These are phyloP conservation scores for Mizuhopecten yessoensis DNA, from an alignment of 1,140 invertebrate species.

Conservation along the genomic window DNA sequence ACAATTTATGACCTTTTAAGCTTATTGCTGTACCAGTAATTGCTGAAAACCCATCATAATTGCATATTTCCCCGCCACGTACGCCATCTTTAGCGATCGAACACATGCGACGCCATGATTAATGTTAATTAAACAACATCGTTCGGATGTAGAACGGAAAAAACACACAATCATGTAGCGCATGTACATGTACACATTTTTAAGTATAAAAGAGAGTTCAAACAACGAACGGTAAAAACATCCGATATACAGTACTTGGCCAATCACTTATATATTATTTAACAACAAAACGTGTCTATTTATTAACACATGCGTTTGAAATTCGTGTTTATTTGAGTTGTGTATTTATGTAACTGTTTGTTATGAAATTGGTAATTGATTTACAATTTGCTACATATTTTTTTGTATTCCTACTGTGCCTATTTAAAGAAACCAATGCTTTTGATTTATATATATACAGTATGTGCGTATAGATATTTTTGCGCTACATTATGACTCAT, in stretches of 20 bases:
- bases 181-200: not conserved
- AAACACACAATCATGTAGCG: not conserved
- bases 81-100: not conserved
- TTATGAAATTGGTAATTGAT: not conserved
- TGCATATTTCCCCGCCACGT: not conserved
- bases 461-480: no score
- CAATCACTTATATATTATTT: not conserved
- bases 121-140: constrained; percentile 7
- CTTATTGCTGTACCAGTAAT: not conserved
- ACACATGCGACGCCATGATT: not conserved
- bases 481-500: no score
- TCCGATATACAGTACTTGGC: not conserved
- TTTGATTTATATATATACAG: no score
- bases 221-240: not conserved
- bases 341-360: not conserved
- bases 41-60: not conserved
- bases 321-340: not conserved
- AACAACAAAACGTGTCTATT: not conserved
- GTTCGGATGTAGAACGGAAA: constrained; percentile 15
- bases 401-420: no score
- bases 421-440: no score
- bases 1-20: constrained; percentile 35
- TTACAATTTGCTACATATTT: no score
- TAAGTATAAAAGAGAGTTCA: not conserved
- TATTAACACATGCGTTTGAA: not conserved